Evolutionary conservation across 2,888 invertebrate genomes (phyloP).

Genomic region (Netelia melanura): DNA sequence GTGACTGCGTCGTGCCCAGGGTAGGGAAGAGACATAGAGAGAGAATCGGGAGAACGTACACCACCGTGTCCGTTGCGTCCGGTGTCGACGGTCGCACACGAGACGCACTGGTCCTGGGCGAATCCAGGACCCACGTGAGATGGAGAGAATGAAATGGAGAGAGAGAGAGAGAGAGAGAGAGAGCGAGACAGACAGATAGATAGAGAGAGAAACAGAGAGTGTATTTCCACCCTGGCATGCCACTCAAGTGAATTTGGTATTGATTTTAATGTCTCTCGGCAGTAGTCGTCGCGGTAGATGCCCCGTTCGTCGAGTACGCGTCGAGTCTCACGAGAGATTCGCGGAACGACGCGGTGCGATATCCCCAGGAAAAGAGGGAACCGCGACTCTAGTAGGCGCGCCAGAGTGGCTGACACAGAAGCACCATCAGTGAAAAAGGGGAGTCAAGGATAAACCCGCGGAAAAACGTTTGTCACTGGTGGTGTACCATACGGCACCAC

Average conservation of each 20-base stretch:
- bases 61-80: conserved; percentile 44
- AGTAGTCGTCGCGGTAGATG: conserved; percentile 62
- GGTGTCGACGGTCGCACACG: conserved; percentile 40
- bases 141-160: background rate
- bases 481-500: background rate
- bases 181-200: conserved; percentile 48
- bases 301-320: conserved; percentile 63
- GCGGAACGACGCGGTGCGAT: conserved; percentile 32
- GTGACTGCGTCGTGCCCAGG: conserved; percentile 5
- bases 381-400: background rate
- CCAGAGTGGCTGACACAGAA: conserved; percentile 41
- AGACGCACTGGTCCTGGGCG: conserved; percentile 13
- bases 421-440: conserved; percentile 18
- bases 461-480: conserved; percentile 59
- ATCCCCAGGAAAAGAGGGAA: conserved; percentile 52
- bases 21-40: conserved; percentile 10
- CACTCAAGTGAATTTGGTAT: conserved; percentile 80
- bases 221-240: conserved; percentile 69
- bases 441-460: conserved; percentile 44
- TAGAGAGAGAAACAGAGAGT: conserved; percentile 19
- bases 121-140: background rate
- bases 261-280: conserved; percentile 78
- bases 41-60: conserved; percentile 38
- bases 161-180: background rate
- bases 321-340: conserved; percentile 45